These are phyloP conservation scores for Drosophila dives DNA, from an alignment of 2,888 invertebrate species.

Conservation along the genomic window DNA sequence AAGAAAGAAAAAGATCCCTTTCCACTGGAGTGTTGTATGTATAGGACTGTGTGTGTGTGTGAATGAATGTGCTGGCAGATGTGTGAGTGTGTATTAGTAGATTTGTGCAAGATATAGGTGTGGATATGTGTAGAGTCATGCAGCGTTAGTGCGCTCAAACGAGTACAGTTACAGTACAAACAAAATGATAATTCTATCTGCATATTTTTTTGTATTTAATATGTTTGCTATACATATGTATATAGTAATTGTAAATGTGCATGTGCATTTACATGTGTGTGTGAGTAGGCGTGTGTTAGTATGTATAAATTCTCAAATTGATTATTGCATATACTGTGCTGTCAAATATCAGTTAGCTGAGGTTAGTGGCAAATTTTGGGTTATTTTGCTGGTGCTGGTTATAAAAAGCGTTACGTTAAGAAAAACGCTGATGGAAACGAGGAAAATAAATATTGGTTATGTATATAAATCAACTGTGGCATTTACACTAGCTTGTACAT, in stretches of 20 bases:
- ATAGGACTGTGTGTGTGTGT: background rate
- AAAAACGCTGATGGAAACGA: conserved; percentile 38
- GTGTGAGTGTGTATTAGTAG: conserved; percentile 15
- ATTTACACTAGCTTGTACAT: conserved; percentile 75
- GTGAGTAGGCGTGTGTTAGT: conserved; percentile 1
- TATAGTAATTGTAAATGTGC: conserved; percentile 11
- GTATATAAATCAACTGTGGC: conserved; percentile 52
- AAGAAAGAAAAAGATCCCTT: background rate
- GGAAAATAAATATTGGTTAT: conserved; percentile 22
- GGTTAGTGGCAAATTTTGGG: conserved; percentile 60
- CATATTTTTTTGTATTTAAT: conserved; percentile 24
- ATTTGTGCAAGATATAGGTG: conserved; percentile 49
- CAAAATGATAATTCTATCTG: conserved; percentile 43
- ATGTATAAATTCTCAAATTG: conserved; percentile 54
- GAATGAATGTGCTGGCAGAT: conserved; percentile 14
- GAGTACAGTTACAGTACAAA: conserved; percentile 51
- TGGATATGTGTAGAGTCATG: conserved; percentile 63
- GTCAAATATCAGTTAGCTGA: conserved; percentile 43
- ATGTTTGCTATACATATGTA: conserved; percentile 27
- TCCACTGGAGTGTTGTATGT: background rate
- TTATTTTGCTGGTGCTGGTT: conserved; percentile 64
- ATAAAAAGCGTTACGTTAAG: conserved; percentile 65
- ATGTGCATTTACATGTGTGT: background rate
- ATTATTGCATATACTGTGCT: conserved; percentile 63
- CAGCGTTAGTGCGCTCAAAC: conserved; percentile 68